Conservation (phyloP, 2,888 invertebrate species). For the Trimorus sp. region DNA sequence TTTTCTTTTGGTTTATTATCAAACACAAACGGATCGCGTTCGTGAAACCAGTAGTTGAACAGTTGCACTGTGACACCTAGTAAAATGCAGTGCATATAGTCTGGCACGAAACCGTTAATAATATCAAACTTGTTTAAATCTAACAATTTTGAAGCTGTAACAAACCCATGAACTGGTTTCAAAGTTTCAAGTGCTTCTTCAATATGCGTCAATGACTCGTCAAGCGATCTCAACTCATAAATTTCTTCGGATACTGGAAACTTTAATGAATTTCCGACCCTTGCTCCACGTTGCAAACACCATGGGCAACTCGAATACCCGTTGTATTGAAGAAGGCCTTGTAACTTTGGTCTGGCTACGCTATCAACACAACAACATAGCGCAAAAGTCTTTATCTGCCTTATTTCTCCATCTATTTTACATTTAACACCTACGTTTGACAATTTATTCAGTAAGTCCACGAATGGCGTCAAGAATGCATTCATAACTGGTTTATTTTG, state of each 20-base stretch:
- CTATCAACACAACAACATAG: constrained; percentile 57
- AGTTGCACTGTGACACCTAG: constrained; percentile 49
- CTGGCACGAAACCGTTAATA: constrained; percentile 51
- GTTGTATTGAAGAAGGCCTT: constrained; percentile 34
- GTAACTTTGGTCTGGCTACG: constrained; percentile 40
- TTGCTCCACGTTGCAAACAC: constrained; percentile 35
- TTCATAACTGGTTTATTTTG: constrained; percentile 48
- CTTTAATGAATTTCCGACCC: constrained; percentile 15
- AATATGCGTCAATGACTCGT: constrained; percentile 7
- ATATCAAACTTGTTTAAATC: constrained; percentile 50
- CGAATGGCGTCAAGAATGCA: constrained; percentile 42
- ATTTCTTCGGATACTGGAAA: constrained; percentile 17
- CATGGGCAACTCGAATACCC: constrained; percentile 40
- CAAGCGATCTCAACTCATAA: not conserved
- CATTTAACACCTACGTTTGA: constrained; percentile 37
- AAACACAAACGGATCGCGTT: constrained; percentile 2
- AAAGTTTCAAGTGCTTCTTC: constrained; percentile 1
- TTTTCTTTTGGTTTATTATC: not conserved
- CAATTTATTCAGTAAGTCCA: constrained; percentile 39
- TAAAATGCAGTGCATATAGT: constrained; percentile 54
- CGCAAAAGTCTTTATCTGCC: constrained; percentile 33
- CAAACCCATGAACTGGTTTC: not conserved
- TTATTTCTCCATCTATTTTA: constrained; percentile 37
- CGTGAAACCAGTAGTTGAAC: constrained; percentile 44
- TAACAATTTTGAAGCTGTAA: constrained; percentile 5